Base-by-base conservation (phyloP, 2,113 vertebrate species). In the Chelonoidis abingdonii region DNA sequence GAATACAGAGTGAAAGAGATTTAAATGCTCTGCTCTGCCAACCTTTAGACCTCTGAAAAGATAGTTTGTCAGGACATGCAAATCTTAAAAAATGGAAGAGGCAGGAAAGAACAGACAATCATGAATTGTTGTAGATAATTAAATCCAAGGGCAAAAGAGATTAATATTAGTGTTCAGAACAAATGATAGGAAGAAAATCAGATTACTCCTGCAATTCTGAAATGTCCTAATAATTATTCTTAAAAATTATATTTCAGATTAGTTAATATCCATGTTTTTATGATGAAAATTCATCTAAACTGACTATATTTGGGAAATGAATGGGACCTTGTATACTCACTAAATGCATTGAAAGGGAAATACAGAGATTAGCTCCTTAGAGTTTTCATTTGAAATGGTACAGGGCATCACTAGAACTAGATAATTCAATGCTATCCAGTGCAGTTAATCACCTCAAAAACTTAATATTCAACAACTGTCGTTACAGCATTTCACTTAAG, bases 391-490 rank as follows among this genome's bases (percentile, higher is more conserved):
- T 98, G 93, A 95, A 98, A 97, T 96, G 94, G 97, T 96, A 95
- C 97, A 98, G 97, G 97, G 96, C 97, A 96, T 98, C 91, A 38
- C 97, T 93, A 94, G 95, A 98, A 97, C 92, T 95, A 98, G 98
- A 98, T 98, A 98, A 98, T 98, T 98, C 98, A 98, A 97, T 98
- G 97, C 96, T 97, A 97, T 97, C 95, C 92, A 88, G 87, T 94
- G 89, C 95, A 97, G 87, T 98, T 98, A 98, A 97, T 97, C 96
- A 97, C 98, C 98, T 98, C 98, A 96, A 98, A 98, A 98, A 98
- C 96, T 97, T 95, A 96, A 95, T 97, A 98, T 98, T 98, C 97
- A 97, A 93, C 97, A 95, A 95, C 95, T 90, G 91, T 96, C 94
- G 92, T 95, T 97, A 89, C 95, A 97, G 83, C 95, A 95, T 96